Evolutionary conservation across 2,113 vertebrate genomes (phyloP).

Genomic region (Gavia stellata): DNA sequence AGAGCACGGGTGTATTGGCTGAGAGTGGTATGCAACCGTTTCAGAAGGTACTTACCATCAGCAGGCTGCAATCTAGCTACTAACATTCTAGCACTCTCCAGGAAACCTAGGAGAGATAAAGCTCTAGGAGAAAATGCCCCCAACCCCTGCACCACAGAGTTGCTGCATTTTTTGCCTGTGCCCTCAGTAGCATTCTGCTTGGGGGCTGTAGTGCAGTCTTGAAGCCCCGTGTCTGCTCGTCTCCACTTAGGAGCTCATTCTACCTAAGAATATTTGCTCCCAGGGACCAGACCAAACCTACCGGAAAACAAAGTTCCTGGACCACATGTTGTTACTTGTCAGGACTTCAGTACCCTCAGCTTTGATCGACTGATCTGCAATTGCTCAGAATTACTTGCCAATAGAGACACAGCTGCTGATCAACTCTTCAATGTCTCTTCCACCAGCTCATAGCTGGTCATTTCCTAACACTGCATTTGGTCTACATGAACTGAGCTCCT

Average conservation of each 20-base stretch:
- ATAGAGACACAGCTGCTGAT: not conserved
- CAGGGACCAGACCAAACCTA: not conserved
- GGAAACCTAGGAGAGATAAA: not conserved
- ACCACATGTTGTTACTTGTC: not conserved
- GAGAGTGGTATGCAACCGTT: fast-evolving
- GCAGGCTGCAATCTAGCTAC: not conserved
- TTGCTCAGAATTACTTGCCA: not conserved
- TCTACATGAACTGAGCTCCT: not conserved
- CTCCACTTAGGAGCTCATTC: not conserved
- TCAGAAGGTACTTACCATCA: not conserved
- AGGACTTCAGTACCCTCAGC: not conserved
- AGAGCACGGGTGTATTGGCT: fast-evolving
- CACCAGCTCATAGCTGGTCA: not conserved
- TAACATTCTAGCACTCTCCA: not conserved
- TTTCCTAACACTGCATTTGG: not conserved
- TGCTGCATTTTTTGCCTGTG: not conserved
- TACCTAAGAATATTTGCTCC: not conserved
- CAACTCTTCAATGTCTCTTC: not conserved
- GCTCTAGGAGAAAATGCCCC: not conserved
- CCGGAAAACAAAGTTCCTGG: not conserved
- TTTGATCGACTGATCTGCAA: not conserved
- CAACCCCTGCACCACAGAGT: not conserved
- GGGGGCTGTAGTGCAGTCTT: not conserved
- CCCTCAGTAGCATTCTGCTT: not conserved
- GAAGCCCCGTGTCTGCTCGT: not conserved